Conservation (phyloP, 2,888 invertebrate genomes). For the Tipula unca region DNA sequence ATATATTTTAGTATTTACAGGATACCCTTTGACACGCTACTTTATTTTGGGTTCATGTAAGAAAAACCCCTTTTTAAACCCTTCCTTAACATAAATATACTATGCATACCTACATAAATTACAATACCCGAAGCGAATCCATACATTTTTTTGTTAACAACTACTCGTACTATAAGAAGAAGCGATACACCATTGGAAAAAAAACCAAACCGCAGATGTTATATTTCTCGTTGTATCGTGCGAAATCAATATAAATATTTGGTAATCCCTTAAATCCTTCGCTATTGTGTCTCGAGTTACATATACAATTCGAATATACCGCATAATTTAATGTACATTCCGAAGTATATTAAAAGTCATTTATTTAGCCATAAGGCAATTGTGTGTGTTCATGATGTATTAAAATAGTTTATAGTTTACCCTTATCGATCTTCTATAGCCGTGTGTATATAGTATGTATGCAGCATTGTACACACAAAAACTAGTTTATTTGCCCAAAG, state of each 20-base stretch:
- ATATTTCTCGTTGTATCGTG: not conserved
- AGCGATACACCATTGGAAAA: not conserved
- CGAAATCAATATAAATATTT: slow-evolving; percentile 14
- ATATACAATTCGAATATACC: not conserved
- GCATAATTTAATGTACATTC: not conserved
- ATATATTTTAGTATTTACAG: not conserved
- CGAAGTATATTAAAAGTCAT: not conserved
- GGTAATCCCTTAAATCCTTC: not conserved
- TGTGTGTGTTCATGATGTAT: not conserved
- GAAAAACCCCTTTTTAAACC: not conserved
- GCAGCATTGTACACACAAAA: not conserved
- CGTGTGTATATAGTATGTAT: not conserved
- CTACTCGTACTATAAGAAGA: not conserved
- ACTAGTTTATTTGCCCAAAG: not conserved
- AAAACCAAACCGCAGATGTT: not conserved
- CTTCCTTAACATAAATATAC: not conserved
- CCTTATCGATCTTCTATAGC: not conserved
- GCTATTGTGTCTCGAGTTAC: not conserved
- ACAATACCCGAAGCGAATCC: not conserved
- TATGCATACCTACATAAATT: not conserved
- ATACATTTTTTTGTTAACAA: not conserved
- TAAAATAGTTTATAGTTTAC: not conserved
- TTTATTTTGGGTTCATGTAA: not conserved
- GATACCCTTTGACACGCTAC: not conserved
- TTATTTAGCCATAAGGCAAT: not conserved